phyloP scores from a whole-genome alignment of 1,140 invertebrate genomes.

The Zaprionus taronus region DNA sequence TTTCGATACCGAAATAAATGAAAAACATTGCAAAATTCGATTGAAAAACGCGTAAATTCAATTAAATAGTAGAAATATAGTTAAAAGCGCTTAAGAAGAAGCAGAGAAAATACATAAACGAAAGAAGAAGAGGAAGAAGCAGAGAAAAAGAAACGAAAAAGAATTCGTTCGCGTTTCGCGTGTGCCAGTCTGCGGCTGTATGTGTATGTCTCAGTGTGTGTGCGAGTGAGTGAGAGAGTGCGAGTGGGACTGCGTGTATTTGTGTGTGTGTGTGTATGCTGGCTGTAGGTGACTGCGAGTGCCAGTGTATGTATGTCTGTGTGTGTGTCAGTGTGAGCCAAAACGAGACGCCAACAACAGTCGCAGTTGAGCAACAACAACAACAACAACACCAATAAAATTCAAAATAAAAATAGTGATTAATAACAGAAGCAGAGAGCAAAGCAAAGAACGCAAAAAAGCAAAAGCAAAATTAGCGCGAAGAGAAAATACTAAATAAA shows the following conservation, averaged over 20 bases:
- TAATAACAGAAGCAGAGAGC: conserved; percentile 69
- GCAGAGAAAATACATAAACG: conserved; percentile 12
- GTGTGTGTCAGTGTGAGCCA: conserved; percentile 52
- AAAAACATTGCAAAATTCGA: background rate
- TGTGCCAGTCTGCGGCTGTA: conserved; percentile 18
- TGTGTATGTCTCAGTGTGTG: conserved; percentile 36
- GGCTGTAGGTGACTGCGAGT: conserved; percentile 21
- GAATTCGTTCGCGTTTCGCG: conserved; percentile 52
- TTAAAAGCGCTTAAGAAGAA: conserved; percentile 4
- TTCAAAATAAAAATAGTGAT: conserved; percentile 83
- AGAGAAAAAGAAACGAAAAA: conserved; percentile 33
- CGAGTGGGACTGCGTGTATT: conserved; percentile 19
- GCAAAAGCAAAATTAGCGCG: conserved; percentile 15
- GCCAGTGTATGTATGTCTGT: conserved; percentile 18
- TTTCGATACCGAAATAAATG: background rate
- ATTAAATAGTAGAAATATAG: conserved; percentile 1
- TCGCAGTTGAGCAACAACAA: conserved; percentile 64
- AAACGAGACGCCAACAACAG: conserved; percentile 70
- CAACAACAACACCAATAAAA: conserved; percentile 65
- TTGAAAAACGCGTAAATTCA: background rate
- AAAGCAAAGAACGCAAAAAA: conserved; percentile 16
- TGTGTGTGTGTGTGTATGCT: conserved; percentile 3
- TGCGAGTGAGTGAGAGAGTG: conserved; percentile 22
- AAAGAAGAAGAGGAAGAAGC: background rate
- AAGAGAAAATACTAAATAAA: conserved; percentile 12